Conservation (phyloP, 2,797 vertebrate genomes). For the Acanthiza pusilla region DNA sequence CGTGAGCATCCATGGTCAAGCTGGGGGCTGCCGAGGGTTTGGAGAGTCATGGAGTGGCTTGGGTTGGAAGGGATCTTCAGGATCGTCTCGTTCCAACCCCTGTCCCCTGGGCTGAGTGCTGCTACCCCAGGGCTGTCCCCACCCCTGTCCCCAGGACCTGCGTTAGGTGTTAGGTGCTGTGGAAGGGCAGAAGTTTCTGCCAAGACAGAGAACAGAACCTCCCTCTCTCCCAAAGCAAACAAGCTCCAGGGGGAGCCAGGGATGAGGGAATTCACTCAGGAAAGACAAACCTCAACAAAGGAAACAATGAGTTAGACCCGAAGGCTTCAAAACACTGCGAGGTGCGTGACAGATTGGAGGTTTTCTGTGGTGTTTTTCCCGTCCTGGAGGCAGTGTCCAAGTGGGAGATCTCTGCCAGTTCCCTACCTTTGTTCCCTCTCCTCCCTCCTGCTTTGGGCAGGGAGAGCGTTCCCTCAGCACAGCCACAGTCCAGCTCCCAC, state of each 20-base stretch:
- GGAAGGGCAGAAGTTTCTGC: neutral
- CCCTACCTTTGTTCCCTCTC: neutral
- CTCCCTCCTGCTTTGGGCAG: neutral
- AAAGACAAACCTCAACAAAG: neutral
- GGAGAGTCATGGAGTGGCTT: neutral
- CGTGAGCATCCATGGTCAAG: rapidly evolving
- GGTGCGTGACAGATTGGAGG: neutral
- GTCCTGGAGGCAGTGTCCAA: neutral
- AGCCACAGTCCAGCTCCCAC: neutral
- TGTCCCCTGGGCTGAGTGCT: neutral
- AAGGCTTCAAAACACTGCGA: neutral
- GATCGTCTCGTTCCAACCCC: neutral
- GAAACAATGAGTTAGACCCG: neutral
- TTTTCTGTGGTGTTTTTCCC: slow-evolving; percentile 27
- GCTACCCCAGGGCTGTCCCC: neutral
- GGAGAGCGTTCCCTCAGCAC: neutral
- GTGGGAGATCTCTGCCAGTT: slow-evolving; percentile 4
- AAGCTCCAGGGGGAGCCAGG: neutral
- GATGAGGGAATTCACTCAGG: neutral
- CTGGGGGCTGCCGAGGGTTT: neutral
- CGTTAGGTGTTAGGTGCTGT: rapidly evolving
- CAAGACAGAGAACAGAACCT: neutral
- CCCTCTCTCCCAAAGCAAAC: neutral
- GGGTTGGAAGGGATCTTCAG: neutral
- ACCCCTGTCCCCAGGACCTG: neutral